Percentiles rank a stretch among this genome's conserved stretches.
Conservation (phyloP, 2,113 vertebrate genomes). For the Campylorhamphus procurvoides region DNA sequence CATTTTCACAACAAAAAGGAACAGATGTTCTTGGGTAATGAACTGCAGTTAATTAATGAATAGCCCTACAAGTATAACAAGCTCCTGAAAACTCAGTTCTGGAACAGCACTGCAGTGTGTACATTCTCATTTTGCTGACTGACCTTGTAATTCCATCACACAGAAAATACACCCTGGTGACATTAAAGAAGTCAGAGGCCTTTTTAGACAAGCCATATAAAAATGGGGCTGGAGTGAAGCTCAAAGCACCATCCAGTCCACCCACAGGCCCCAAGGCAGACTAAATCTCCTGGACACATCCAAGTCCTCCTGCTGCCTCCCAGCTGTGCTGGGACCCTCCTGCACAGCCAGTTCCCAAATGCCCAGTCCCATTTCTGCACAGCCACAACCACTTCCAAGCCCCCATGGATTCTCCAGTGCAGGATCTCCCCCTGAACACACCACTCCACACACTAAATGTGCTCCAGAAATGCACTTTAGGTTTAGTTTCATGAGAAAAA, state of each 20-base stretch:
- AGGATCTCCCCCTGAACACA: neutral
- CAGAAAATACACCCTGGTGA: neutral
- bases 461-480: neutral
- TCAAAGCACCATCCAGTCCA: neutral
- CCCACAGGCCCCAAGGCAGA: neutral
- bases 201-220: neutral
- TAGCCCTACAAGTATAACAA: neutral
- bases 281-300: neutral
- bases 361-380: neutral
- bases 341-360: neutral
- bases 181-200: neutral
- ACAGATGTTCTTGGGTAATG: neutral
- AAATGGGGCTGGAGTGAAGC: neutral
- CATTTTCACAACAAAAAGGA: neutral
- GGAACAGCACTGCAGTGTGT: neutral
- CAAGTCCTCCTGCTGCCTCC: neutral
- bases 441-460: fast-evolving
- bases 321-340: neutral
- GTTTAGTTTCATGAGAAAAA: neutral
- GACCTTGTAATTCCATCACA: neutral
- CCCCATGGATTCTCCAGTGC: neutral
- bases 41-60: neutral
- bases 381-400: neutral
- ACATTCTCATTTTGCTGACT: neutral
- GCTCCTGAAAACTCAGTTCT: neutral